These are phyloP conservation scores for Cebus imitator DNA, from an alignment of 2,113 vertebrate species.

Conservation along the genomic window DNA sequence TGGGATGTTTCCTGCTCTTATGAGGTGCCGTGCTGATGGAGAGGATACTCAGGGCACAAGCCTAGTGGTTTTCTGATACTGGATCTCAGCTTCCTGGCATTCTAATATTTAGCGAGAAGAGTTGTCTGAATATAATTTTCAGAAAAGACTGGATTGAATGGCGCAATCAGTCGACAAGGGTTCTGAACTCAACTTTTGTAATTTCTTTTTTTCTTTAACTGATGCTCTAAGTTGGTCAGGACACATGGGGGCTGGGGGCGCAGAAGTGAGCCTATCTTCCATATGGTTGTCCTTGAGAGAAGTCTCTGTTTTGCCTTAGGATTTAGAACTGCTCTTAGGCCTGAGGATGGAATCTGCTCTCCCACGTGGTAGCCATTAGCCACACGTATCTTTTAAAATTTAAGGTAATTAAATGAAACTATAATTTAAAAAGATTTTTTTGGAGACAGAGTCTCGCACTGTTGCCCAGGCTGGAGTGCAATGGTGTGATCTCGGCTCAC, in stretches of 20 bases:
- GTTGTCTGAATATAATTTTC: slow-evolving; percentile 63
- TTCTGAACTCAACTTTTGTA: slow-evolving; percentile 47
- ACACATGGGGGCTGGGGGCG: neutral
- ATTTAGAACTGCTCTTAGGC: neutral
- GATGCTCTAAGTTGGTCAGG: slow-evolving; percentile 18
- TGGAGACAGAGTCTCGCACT: neutral
- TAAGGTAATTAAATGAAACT: neutral
- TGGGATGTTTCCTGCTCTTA: slow-evolving; percentile 7
- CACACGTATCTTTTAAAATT: neutral
- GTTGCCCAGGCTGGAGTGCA: too few species aligned
- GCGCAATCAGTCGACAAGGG: slow-evolving; percentile 52
- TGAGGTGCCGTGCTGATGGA: slow-evolving; percentile 25
- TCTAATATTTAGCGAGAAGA: slow-evolving; percentile 60
- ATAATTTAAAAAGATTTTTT: neutral
- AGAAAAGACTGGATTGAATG: slow-evolving; percentile 60
- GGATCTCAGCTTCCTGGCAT: slow-evolving; percentile 22
- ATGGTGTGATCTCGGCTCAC: too few species aligned
- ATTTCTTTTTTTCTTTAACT: slow-evolving; percentile 60
- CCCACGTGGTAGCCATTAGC: rapidly evolving
- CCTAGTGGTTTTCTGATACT: slow-evolving; percentile 35
- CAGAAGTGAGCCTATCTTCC: slow-evolving; percentile 12
- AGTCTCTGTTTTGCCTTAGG: neutral
- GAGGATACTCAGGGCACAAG: slow-evolving; percentile 1
- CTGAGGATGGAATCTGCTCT: neutral
- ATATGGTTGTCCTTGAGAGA: neutral